These are phyloP conservation scores for Coracopsis vasa DNA, from an alignment of 2,113 vertebrate genomes.

Conservation along the genomic window DNA sequence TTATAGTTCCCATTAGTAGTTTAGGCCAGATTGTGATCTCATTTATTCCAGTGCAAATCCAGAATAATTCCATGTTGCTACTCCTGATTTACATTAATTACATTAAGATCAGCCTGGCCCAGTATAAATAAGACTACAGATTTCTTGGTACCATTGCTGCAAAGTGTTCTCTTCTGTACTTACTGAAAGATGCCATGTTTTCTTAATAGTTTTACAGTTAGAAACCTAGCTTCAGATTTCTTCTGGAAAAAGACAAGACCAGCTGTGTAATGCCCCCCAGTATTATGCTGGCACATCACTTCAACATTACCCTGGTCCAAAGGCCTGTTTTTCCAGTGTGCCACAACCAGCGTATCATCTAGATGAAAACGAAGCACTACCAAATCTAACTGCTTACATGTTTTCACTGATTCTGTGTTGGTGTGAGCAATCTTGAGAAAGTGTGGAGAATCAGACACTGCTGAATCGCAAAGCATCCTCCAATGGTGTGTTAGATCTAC, in stretches of 20 bases:
- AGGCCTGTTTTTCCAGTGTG: not conserved
- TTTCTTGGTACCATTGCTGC: not conserved
- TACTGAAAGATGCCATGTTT: not conserved
- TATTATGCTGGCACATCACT: not conserved
- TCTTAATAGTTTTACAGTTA: not conserved
- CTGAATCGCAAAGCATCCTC: not conserved
- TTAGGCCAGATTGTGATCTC: constrained; percentile 57
- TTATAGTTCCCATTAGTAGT: constrained; percentile 29
- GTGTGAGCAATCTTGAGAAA: not conserved
- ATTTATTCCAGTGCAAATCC: constrained; percentile 56
- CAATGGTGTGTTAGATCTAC: not conserved
- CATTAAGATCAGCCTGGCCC: not conserved
- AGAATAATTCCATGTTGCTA: constrained; percentile 18
- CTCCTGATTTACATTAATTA: constrained; percentile 6
- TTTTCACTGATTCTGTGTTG: not conserved
- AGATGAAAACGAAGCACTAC: not conserved
- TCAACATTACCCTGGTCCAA: not conserved
- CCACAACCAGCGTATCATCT: not conserved
- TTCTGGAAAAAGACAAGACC: not conserved
- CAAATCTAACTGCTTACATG: not conserved
- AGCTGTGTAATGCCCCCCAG: not conserved
- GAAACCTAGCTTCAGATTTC: constrained; percentile 11
- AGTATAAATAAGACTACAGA: not conserved
- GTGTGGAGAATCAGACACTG: not conserved
- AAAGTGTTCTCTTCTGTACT: not conserved